Conservation (phyloP, 2,888 invertebrate species). For the Carterocephalus palaemon region DNA sequence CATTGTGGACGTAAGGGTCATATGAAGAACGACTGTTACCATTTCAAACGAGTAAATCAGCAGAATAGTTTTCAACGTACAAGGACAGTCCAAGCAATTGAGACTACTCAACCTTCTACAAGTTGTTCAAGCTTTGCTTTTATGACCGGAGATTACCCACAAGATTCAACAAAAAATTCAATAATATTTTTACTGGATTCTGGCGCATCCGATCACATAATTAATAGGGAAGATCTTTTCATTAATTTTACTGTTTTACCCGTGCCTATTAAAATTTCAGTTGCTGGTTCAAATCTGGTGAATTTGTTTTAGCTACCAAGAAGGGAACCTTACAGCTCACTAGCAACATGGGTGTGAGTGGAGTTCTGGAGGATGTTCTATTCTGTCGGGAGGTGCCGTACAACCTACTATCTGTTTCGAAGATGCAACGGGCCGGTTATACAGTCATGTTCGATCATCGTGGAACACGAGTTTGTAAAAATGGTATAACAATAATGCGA, state of each 20-base stretch:
- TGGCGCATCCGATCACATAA: conserved; percentile 32
- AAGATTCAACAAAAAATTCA: conserved; percentile 2
- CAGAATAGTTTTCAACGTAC: conserved; percentile 13
- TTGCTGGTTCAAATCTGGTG: conserved; percentile 40
- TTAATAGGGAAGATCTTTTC: conserved; percentile 31
- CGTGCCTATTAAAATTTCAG: conserved; percentile 38
- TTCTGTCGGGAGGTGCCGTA: conserved; percentile 23
- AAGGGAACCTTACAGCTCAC: conserved; percentile 37
- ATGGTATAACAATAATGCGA: no score
- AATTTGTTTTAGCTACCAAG: conserved; percentile 39
- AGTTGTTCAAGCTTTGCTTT: conserved; percentile 28
- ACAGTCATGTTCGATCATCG: no score
- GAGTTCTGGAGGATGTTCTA: conserved; percentile 25
- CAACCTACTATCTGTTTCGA: conserved; percentile 24
- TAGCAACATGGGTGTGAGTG: conserved; percentile 34
- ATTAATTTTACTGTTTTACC: conserved; percentile 28
- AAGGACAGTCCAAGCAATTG: conserved; percentile 28
- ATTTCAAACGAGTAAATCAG: conserved; percentile 30
- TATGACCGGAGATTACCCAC: conserved; percentile 27
- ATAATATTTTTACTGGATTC: conserved; percentile 29
- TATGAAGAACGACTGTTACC: conserved; percentile 38
- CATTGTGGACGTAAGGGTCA: conserved; percentile 42
- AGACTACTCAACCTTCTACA: conserved; percentile 18
- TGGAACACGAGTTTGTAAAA: no score
- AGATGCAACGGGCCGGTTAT: conserved; percentile 25